Conservation (phyloP, 23 tunicate species). For the Halocynthia aurantium region DNA sequence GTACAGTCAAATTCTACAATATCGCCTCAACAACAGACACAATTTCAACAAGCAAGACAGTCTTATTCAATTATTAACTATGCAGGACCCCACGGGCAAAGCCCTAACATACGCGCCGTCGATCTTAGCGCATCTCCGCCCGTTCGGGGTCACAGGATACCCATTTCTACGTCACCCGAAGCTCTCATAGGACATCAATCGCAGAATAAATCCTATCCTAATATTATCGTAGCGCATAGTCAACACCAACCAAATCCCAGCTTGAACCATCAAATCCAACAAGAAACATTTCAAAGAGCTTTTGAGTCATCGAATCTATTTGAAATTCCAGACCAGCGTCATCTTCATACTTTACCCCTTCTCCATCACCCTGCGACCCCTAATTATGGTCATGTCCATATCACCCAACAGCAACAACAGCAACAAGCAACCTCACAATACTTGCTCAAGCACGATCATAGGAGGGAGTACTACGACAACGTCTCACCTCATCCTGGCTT, state of each 20-base stretch:
- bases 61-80: conserved; percentile 25
- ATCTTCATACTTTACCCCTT: conserved; percentile 5
- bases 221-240: not conserved
- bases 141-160: conserved; percentile 17
- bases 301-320: conserved; percentile 3
- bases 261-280: too few relatives aligned
- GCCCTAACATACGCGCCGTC: conserved; percentile 13
- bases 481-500: not conserved
- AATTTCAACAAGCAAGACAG: conserved; percentile 9
- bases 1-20: not conserved
- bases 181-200: conserved; percentile 10
- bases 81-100: conserved; percentile 20
- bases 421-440: not conserved
- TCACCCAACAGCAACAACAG: conserved; percentile 13
- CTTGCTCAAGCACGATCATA: not conserved
- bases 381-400: conserved; percentile 7
- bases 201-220: conserved; percentile 4
- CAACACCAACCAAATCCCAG: conserved; percentile 1
- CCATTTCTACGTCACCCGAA: conserved; percentile 5
- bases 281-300: conserved; percentile 11
- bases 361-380: conserved; percentile 1
- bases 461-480: too few relatives aligned
- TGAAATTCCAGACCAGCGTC: conserved; percentile 7
- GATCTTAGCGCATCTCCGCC: conserved; percentile 28
- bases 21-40: conserved; percentile 15